Evolutionary conservation across 2,888 invertebrate genomes (phyloP).

Genomic region (Dyspetes luteomarginatus): DNA sequence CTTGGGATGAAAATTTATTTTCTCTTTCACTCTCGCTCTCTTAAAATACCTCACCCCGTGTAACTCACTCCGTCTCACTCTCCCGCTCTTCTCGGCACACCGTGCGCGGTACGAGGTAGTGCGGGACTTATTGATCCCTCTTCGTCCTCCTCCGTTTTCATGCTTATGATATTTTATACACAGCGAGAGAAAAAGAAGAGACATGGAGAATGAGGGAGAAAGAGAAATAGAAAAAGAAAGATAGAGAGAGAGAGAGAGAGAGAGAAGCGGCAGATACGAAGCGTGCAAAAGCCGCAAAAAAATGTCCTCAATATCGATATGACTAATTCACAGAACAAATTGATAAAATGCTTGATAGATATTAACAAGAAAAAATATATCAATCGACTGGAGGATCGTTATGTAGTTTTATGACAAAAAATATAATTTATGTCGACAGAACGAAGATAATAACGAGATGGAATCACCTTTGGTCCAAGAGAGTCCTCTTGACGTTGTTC

Average conservation of each 20-base stretch:
- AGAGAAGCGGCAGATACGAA: constrained; percentile 14
- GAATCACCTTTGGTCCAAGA: constrained; percentile 77
- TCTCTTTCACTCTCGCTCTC: constrained; percentile 37
- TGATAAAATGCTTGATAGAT: not conserved
- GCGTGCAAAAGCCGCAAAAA: constrained; percentile 24
- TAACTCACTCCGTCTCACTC: constrained; percentile 33
- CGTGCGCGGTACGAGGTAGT: constrained; percentile 68
- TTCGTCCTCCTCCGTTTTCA: constrained; percentile 52
- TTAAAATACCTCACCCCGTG: constrained; percentile 31
- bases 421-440: constrained; percentile 53
- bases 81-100: constrained; percentile 48
- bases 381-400: not conserved
- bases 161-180: constrained; percentile 68
- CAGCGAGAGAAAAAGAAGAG: constrained; percentile 59
- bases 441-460: constrained; percentile 74
- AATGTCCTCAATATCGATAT: not conserved
- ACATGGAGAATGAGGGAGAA: constrained; percentile 25
- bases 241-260: constrained; percentile 8
- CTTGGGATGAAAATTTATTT: not conserved
- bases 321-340: not conserved
- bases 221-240: constrained; percentile 2
- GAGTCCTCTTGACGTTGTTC: constrained; percentile 69
- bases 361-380: not conserved
- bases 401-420: not conserved
- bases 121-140: constrained; percentile 82